These are phyloP conservation scores for Eupsittula cactorum DNA, from an alignment of 2,113 vertebrate species.

Conservation along the genomic window DNA sequence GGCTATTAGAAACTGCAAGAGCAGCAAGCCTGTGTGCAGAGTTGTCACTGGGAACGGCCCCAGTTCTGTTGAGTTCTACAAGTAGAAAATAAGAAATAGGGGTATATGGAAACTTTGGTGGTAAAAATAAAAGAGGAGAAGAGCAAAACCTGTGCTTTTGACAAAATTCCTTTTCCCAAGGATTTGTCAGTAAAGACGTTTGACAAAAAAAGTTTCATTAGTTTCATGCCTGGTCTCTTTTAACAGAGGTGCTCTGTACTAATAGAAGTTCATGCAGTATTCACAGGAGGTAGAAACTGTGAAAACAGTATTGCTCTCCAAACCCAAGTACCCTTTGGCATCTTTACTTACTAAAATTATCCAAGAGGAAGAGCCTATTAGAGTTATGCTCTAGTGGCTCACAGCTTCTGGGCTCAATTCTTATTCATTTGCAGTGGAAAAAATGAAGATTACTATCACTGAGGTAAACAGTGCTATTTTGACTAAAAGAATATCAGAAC, in stretches of 20 bases:
- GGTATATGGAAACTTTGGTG: not conserved
- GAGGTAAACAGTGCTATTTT: not conserved
- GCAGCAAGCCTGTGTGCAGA: not conserved
- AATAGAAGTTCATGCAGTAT: not conserved
- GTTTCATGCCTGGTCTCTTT: not conserved
- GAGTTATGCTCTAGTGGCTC: not conserved
- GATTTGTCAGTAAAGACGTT: not conserved
- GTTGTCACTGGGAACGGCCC: not conserved
- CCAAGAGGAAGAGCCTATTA: not conserved
- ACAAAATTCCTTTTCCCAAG: not conserved
- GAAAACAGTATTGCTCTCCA: not conserved
- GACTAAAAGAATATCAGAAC: not conserved
- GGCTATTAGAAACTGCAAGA: not conserved
- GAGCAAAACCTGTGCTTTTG: not conserved
- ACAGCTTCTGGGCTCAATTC: not conserved
- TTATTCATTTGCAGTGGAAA: not conserved
- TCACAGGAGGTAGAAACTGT: not conserved
- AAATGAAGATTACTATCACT: not conserved
- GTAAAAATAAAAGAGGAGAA: not conserved
- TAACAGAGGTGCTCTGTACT: not conserved
- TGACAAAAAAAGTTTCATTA: not conserved
- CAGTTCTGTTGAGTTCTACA: not conserved
- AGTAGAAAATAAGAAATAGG: not conserved
- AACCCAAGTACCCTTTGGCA: not conserved
- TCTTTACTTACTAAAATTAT: not conserved